phyloP scores from a whole-genome alignment of 1,140 invertebrate genomes.

The Philotrypesis tridentata region DNA sequence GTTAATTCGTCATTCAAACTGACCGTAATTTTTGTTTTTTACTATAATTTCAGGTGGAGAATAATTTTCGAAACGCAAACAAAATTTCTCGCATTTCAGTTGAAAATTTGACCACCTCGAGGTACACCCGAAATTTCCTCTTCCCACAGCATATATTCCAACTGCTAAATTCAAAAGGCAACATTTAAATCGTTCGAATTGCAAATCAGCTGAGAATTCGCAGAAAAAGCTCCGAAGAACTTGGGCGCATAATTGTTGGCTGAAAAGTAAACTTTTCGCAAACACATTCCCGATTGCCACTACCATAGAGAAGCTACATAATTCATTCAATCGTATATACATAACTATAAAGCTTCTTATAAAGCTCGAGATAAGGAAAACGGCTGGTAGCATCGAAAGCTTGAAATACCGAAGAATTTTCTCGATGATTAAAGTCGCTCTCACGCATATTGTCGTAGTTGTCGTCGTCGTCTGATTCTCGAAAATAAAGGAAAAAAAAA shows the following conservation, averaged over 20 bases:
- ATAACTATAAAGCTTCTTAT: not conserved
- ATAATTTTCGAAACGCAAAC: too few species aligned
- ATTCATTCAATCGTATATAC: not conserved
- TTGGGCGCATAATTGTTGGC: not conserved
- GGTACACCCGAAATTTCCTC: too few species aligned
- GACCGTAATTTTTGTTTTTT: too few species aligned
- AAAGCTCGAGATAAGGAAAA: not conserved
- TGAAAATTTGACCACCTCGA: too few species aligned
- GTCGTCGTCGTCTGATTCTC: not conserved
- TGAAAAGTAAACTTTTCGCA: not conserved
- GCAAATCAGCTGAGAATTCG: not conserved
- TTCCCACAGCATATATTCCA: not conserved
- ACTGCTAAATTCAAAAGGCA: not conserved
- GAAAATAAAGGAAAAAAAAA: constrained; percentile 5
- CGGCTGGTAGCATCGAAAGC: not conserved
- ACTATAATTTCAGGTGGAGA: too few species aligned
- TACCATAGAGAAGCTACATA: not conserved
- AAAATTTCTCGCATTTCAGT: too few species aligned
- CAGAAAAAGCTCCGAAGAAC: not conserved
- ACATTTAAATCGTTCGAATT: not conserved
- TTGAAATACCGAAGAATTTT: not conserved
- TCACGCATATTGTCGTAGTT: too few species aligned
- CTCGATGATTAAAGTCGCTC: not conserved
- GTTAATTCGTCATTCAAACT: too few species aligned
- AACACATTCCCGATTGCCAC: not conserved